These are phyloP conservation scores for Thamnophis elegans DNA, from an alignment of 2,797 vertebrate species.

Conservation along the genomic window DNA sequence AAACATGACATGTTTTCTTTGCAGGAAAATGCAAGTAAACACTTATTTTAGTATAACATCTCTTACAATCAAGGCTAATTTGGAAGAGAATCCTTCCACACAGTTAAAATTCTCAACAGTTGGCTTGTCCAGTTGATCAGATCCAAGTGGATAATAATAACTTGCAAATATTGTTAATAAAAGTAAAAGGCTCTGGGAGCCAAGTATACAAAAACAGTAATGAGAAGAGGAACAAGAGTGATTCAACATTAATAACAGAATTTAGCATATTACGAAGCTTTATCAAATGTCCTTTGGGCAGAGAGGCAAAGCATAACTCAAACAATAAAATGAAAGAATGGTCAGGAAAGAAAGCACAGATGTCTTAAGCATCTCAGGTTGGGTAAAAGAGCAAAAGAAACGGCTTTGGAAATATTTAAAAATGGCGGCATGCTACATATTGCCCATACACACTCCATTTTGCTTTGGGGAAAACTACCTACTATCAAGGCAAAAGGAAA, in stretches of 20 bases:
- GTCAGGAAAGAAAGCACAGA: slow-evolving; percentile 36
- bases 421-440: slow-evolving; percentile 41
- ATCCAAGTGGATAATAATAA: slow-evolving; percentile 27
- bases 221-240: slow-evolving; percentile 40
- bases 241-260: slow-evolving; percentile 40
- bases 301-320: neutral
- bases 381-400: slow-evolving; percentile 54
- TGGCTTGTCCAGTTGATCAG: slow-evolving; percentile 23
- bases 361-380: slow-evolving; percentile 38
- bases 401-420: slow-evolving; percentile 48
- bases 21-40: neutral
- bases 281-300: neutral
- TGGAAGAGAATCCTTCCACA: neutral
- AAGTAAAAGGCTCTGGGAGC: slow-evolving; percentile 33
- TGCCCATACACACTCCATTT: slow-evolving; percentile 35
- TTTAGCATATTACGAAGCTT: slow-evolving; percentile 53
- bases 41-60: neutral
- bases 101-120: neutral
- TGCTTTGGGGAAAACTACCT: slow-evolving; percentile 31
- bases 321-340: slow-evolving; percentile 32
- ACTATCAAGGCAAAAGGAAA: slow-evolving; percentile 48
- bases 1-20: neutral
- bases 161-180: slow-evolving; percentile 27
- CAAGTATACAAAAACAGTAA: slow-evolving; percentile 62
- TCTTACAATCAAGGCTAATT: neutral